Conservation (phyloP, 1,140 invertebrate species). For the Halyomorpha halys region DNA sequence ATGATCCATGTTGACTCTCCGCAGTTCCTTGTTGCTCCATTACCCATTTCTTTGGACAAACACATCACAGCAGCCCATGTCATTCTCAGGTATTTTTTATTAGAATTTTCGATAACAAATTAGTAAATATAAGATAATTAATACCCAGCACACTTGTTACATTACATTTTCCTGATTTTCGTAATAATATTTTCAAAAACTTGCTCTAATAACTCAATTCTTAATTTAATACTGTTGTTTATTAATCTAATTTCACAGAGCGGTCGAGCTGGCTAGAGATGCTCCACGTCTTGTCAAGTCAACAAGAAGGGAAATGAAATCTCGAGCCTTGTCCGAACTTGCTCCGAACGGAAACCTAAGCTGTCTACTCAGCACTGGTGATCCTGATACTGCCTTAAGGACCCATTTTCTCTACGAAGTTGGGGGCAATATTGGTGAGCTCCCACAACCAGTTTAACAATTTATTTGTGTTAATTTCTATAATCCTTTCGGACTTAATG, state of each 20-base stretch:
- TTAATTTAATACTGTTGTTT: too few species aligned
- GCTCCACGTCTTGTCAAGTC: conserved; percentile 26
- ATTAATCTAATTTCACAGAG: conserved; percentile 19
- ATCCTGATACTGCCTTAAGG: conserved; percentile 39
- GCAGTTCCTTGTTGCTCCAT: conserved; percentile 39
- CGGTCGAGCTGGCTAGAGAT: conserved; percentile 27
- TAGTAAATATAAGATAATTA: too few species aligned
- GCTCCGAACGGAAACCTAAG: conserved; percentile 37
- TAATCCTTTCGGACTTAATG: too few species aligned
- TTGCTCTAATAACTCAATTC: too few species aligned
- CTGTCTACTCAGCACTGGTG: conserved; percentile 38
- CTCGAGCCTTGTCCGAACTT: conserved; percentile 31
- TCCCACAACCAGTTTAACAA: background rate
- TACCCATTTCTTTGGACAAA: conserved; percentile 38
- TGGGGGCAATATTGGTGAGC: conserved; percentile 46
- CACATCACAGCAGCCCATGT: conserved; percentile 42
- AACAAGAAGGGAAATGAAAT: conserved; percentile 31
- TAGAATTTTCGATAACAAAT: too few species aligned
- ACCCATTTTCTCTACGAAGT: conserved; percentile 44
- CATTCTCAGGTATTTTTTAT: conserved; percentile 38
- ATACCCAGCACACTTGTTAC: too few species aligned
- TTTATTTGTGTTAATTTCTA: too few species aligned
- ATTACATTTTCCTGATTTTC: too few species aligned
- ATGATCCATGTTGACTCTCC: conserved; percentile 42
- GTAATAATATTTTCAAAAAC: too few species aligned